phyloP scores from a whole-genome alignment of 2,113 vertebrate species.

The Zeus faber region DNA sequence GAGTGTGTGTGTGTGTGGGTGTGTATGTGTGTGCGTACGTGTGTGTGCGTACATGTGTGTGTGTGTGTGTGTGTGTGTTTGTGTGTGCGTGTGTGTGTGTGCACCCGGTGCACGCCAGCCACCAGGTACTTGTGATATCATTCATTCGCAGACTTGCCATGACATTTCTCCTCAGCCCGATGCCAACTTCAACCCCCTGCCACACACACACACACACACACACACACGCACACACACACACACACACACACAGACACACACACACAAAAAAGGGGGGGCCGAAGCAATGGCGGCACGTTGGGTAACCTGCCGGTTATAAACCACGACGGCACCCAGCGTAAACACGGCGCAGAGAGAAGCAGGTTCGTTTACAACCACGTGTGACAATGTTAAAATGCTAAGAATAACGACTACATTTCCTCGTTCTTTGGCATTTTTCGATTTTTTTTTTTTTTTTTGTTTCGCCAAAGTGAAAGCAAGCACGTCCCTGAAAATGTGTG shows the following conservation, averaged over 20 bases:
- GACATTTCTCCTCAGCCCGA: slow-evolving; percentile 71
- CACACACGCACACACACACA: slow-evolving; percentile 6
- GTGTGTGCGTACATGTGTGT: slow-evolving; percentile 23
- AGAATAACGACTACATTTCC: too few relatives aligned
- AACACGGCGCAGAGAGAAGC: slow-evolving; percentile 23
- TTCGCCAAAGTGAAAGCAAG: too few relatives aligned
- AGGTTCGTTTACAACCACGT: too few relatives aligned
- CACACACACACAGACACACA: slow-evolving; percentile 4
- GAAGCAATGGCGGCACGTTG: slow-evolving; percentile 23
- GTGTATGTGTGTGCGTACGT: slow-evolving; percentile 8
- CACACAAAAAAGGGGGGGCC: slow-evolving; percentile 33
- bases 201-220: slow-evolving; percentile 30
- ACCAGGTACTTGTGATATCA: slow-evolving; percentile 25
- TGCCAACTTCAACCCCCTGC: slow-evolving; percentile 64
- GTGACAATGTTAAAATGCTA: too few relatives aligned
- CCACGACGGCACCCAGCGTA: slow-evolving; percentile 32
- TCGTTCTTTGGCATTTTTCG: too few relatives aligned
- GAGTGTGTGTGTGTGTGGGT: slow-evolving; percentile 50
- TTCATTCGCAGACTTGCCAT: slow-evolving; percentile 70
- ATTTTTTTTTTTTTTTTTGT: too few relatives aligned
- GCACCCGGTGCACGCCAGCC: too few relatives aligned
- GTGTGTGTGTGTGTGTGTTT: slow-evolving; percentile 16
- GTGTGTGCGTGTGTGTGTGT: background rate
- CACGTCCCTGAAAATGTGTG: too few relatives aligned
- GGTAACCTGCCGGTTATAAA: slow-evolving; percentile 40